A percentile compares a stretch with the other conserved stretches of the same genome.
These are phyloP conservation scores for Eupeodes latifasciatus DNA, from an alignment of 2,888 invertebrate genomes.

Conservation along the genomic window DNA sequence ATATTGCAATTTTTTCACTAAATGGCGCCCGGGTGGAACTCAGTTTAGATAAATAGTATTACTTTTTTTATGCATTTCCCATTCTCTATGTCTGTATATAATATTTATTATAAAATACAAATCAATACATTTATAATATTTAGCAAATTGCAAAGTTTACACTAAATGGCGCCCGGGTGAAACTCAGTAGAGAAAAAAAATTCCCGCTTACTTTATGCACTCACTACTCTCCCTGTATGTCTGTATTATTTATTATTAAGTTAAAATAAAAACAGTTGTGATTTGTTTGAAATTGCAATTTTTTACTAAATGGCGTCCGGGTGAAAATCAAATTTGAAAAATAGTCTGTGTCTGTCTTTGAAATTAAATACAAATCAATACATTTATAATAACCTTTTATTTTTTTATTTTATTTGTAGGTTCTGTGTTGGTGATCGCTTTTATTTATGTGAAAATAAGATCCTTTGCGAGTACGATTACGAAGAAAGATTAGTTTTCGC, in stretches of 20 bases:
- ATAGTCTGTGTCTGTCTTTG: too few relatives aligned
- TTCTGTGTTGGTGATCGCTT: constrained; percentile 99
- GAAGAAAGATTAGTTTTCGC: constrained; percentile 98
- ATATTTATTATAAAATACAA: too few relatives aligned
- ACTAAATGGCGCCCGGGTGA: too few relatives aligned
- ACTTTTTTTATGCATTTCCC: too few relatives aligned
- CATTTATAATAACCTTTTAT: neutral
- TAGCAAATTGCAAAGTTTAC: too few relatives aligned
- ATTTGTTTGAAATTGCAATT: neutral
- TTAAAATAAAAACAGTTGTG: neutral
- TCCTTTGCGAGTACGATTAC: constrained; percentile 98
- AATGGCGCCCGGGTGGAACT: neutral
- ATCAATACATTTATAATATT: too few relatives aligned
- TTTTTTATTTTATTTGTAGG: constrained; percentile 85
- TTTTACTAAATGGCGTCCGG: neutral
- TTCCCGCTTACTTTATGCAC: too few relatives aligned
- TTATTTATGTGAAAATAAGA: constrained; percentile 98
- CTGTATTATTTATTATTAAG: too few relatives aligned
- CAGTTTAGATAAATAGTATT: neutral
- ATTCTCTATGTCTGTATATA: too few relatives aligned
- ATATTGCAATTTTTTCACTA: neutral
- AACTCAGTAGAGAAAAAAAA: neutral
- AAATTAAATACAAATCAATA: too few relatives aligned
- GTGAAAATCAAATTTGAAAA: neutral
- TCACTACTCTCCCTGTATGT: too few relatives aligned